Conservation (phyloP, 2,113 vertebrate species). For the Silurus meridionalis region DNA sequence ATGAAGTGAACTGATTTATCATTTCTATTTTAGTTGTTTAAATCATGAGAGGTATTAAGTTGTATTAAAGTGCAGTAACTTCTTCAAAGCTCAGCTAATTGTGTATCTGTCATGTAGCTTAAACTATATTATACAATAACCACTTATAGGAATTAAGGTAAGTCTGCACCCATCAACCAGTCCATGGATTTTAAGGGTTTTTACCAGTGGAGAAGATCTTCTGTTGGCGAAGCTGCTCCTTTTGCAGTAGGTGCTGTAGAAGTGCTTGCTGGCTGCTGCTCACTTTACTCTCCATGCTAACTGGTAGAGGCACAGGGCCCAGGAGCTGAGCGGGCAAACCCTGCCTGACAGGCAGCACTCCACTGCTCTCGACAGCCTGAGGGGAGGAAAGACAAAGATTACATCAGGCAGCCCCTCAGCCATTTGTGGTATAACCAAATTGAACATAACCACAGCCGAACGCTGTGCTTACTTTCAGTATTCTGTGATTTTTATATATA, state of each 20-base stretch:
- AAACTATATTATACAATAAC: background rate
- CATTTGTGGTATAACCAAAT: constrained; percentile 12
- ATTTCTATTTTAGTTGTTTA: background rate
- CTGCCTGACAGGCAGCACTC: constrained; percentile 73
- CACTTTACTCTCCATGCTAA: constrained; percentile 84
- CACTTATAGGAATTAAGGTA: background rate
- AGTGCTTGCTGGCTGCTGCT: constrained; percentile 96
- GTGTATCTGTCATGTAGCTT: background rate
- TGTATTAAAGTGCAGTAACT: background rate
- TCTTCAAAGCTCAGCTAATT: background rate
- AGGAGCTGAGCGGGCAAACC: constrained; percentile 82
- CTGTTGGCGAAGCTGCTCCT: constrained; percentile 95
- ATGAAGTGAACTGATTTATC: background rate
- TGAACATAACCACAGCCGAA: constrained; percentile 12
- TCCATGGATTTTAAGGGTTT: constrained; percentile 12
- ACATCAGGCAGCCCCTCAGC: background rate
- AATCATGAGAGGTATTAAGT: background rate
- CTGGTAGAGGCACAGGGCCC: constrained; percentile 80
- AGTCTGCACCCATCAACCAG: background rate
- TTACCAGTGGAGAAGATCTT: constrained; percentile 90
- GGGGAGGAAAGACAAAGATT: background rate
- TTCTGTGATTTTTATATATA: background rate
- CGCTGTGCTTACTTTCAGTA: background rate
- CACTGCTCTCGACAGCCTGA: constrained; percentile 81
- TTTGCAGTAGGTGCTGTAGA: constrained; percentile 92